Evolutionary conservation across 2,113 vertebrate species (phyloP).

Genomic region (Lipophrys pholis): DNA sequence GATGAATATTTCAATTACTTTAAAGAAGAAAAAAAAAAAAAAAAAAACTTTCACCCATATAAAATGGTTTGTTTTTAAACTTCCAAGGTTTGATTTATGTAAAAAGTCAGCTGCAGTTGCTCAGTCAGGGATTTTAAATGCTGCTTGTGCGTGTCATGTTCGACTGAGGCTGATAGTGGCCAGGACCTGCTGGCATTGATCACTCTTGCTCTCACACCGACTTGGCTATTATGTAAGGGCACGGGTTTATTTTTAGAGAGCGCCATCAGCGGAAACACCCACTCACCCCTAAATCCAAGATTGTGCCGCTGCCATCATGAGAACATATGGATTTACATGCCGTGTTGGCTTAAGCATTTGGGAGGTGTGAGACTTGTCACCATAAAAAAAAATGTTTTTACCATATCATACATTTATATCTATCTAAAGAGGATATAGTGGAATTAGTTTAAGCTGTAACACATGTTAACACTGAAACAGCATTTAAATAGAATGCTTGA

Average conservation of each 20-base stretch:
- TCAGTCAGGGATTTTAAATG: too few species aligned
- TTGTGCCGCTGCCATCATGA: conserved; percentile 34
- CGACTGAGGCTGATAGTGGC: conserved; percentile 19
- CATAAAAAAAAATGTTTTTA: too few species aligned
- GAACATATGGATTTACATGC: conserved; percentile 48
- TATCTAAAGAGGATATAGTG: too few species aligned
- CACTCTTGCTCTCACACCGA: conserved; percentile 34
- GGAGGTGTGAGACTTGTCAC: conserved; percentile 14
- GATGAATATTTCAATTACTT: too few species aligned
- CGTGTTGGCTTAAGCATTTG: neutral
- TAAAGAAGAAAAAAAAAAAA: too few species aligned
- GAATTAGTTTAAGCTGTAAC: neutral
- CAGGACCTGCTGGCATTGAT: conserved; percentile 57
- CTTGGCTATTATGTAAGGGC: conserved; percentile 61
- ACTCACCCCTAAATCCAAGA: conserved; percentile 35
- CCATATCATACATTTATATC: too few species aligned
- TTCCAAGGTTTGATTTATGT: too few species aligned
- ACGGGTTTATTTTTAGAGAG: conserved; percentile 68
- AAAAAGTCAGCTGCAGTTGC: too few species aligned
- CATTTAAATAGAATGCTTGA: too few species aligned
- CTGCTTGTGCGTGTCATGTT: conserved; percentile 17
- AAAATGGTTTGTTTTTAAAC: too few species aligned
- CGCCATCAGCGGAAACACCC: conserved; percentile 48
- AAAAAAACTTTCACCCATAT: too few species aligned
- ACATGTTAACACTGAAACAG: neutral